Evolutionary conservation across 2,797 vertebrate genomes (phyloP).

Genomic region (Brachyrhaphis roseni): DNA sequence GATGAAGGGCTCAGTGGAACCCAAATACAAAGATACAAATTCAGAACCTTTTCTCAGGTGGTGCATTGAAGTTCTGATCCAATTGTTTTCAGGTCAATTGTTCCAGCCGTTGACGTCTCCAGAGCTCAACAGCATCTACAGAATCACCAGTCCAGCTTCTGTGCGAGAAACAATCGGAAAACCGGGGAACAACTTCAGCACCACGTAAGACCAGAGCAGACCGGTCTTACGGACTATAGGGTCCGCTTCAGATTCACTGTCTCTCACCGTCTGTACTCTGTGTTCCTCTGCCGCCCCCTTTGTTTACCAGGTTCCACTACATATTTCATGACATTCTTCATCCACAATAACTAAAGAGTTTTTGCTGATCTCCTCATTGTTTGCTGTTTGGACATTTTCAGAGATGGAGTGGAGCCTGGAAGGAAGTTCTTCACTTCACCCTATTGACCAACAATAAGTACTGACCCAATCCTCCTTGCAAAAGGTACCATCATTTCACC

Average conservation of each 20-base stretch:
- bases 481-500: neutral
- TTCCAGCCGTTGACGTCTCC: slow-evolving; percentile 64
- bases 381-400: slow-evolving; percentile 24
- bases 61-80: neutral
- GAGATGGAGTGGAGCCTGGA: slow-evolving; percentile 49
- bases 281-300: no score
- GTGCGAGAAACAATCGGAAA: slow-evolving; percentile 65
- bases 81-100: slow-evolving; percentile 36
- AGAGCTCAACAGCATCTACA: slow-evolving; percentile 53
- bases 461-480: neutral
- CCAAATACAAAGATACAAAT: neutral
- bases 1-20: slow-evolving; percentile 9
- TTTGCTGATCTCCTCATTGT: neutral
- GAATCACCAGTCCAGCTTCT: slow-evolving; percentile 59
- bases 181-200: slow-evolving; percentile 43
- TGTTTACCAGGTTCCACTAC: neutral
- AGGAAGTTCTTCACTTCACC: slow-evolving; percentile 78
- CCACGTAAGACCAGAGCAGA: slow-evolving; percentile 69
- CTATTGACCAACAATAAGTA: slow-evolving; percentile 44
- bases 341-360: neutral
- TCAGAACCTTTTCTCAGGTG: neutral
- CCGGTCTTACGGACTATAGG: no score
- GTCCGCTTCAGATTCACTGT: no score
- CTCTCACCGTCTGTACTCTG: no score
- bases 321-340: neutral